Percentiles rank a stretch among this genome's conserved stretches.
phyloP scores from a whole-genome alignment of 1,140 invertebrate species.

The Myzus persicae region DNA sequence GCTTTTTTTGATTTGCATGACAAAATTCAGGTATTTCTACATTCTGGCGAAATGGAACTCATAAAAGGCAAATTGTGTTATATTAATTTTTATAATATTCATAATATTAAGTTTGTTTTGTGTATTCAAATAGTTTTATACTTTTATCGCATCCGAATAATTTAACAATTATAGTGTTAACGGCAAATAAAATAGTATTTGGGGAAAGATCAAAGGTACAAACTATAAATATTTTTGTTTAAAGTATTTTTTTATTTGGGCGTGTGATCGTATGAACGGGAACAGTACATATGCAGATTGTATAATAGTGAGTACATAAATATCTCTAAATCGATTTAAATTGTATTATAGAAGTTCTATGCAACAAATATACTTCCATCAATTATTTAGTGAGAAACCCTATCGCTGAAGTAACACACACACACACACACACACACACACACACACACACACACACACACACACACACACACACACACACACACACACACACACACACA shows the following conservation, averaged over 20 bases:
- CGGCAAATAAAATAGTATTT: too few species aligned
- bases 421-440: neutral
- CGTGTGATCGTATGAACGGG: neutral
- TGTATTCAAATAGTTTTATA: neutral
- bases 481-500: neutral
- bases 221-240: neutral
- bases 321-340: neutral
- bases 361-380: neutral
- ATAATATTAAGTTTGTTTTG: neutral
- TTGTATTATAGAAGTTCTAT: neutral
- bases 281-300: neutral
- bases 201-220: neutral
- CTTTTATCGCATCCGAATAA: neutral
- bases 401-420: neutral
- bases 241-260: too few species aligned
- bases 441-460: neutral
- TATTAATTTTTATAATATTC: neutral
- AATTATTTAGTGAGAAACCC: neutral
- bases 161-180: neutral
- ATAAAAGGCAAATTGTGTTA: too few species aligned
- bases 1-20: too few species aligned
- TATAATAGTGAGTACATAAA: neutral
- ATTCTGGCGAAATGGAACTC: too few species aligned
- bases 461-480: neutral
- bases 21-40: too few species aligned